Conservation (phyloP, 2,113 vertebrate species). For the Manacus vitellinus region DNA sequence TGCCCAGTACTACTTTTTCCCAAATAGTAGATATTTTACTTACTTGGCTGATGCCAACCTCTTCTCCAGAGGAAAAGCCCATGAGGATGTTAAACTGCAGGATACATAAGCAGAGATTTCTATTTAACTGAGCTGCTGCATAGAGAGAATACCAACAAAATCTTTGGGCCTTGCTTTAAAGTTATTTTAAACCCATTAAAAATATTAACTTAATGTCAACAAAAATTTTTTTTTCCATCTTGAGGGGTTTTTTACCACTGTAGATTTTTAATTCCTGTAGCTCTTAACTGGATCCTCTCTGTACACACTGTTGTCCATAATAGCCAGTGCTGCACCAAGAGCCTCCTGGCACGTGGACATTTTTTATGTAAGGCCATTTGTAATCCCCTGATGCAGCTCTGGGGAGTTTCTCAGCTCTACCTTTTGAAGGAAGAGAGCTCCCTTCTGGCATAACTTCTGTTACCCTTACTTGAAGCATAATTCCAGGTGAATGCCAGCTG, state of each 20-base stretch:
- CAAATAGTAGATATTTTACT: neutral
- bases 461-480: conserved; percentile 25
- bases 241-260: neutral
- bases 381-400: neutral
- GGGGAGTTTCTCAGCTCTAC: neutral
- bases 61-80: neutral
- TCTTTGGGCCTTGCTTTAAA: neutral
- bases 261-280: neutral
- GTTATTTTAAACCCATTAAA: neutral
- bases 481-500: neutral
- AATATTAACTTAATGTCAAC: neutral
- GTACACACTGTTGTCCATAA: neutral
- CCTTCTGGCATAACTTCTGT: conserved; percentile 11
- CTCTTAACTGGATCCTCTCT: neutral
- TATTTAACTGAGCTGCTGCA: neutral
- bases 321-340: neutral
- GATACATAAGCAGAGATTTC: neutral
- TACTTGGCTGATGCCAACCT: neutral
- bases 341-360: neutral
- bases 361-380: neutral
- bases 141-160: neutral
- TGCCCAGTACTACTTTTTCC: neutral
- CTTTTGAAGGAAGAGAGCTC: neutral
- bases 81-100: neutral
- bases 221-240: neutral